Evolutionary conservation across 2,797 vertebrate genomes (phyloP).

Genomic region (Anguilla pacifica): DNA sequence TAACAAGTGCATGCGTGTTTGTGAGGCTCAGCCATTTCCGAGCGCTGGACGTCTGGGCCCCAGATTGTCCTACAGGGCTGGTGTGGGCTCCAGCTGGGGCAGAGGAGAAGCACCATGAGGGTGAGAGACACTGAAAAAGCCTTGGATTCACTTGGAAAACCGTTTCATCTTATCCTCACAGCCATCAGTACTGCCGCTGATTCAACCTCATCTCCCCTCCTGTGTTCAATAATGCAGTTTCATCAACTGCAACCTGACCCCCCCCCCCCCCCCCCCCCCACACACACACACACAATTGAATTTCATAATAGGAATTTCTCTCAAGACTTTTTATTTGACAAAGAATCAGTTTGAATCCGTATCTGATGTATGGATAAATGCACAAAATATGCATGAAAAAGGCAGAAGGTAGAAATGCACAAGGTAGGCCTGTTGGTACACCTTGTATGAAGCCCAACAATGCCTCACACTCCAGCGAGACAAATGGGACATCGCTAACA

Average conservation of each 20-base stretch:
- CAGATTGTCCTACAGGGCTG: conserved; percentile 1
- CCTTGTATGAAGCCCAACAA: no score
- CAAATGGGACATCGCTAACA: not conserved
- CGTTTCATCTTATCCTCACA: not conserved
- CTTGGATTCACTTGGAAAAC: not conserved
- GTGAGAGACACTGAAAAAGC: not conserved
- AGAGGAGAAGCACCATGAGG: not conserved
- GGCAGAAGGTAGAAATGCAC: no score
- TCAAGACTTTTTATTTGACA: not conserved
- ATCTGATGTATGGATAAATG: no score
- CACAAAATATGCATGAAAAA: no score
- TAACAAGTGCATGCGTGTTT: not conserved
- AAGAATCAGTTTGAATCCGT: not conserved
- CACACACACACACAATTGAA: not conserved
- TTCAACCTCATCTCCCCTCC: not conserved
- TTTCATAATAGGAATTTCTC: not conserved
- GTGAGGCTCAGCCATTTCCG: not conserved
- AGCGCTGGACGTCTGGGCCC: not conserved
- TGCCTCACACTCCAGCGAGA: not conserved
- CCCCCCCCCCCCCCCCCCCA: not conserved
- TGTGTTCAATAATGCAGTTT: not conserved
- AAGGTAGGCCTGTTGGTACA: no score
- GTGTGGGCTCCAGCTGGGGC: not conserved
- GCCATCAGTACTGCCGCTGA: not conserved
- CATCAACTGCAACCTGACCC: not conserved